Base-by-base conservation (phyloP, 2,888 invertebrate genomes). In the Koerneria pararmatus region DNA sequence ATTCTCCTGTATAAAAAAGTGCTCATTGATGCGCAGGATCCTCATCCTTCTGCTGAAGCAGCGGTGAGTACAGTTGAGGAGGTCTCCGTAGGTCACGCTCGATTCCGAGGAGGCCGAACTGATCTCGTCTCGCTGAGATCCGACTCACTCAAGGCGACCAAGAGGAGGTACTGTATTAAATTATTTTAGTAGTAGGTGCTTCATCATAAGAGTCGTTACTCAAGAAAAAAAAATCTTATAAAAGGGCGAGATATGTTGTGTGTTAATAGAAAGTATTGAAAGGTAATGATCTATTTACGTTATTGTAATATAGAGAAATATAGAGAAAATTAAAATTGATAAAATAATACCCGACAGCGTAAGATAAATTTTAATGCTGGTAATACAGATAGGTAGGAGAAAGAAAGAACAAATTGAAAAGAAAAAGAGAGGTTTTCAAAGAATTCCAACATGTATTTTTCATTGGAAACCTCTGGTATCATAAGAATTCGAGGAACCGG, bases 81-180 rank as follows among this genome's bases (percentile, higher is more conserved):
- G 46, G n/a, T 15, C 46, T 15, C 11, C n/a, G 19, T 71, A 37
- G 74, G 74, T 65, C 74, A 72, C 53, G 67, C 71, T 0, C 61
- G 69, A 1, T 69, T 74, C n/a, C 69, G 73, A n/a, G 68, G 60
- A 29, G 71, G 72, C 54, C 69, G 69, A 8, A 74, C 80, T 5
- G 82, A 82, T 64, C 73, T 75, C 48, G 72, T 82, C 6, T 76
- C 77, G 31, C 65, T 82, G 24, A 69, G 82, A 27, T 72, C 72
- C 15, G 80, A 82, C 65, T 80, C 79, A 5, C 54, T 82, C 66
- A 79, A 80, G 54, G 80, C 82, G 3, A 78, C 80, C 8, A 82
- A 82, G 65, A 68, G 82, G 58, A 70, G 75, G 66, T 72, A 37
- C 19, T 51, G 48, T 31, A 24, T 41, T 41, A 15, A n/a, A 41